Percentiles rank a stretch among this genome's conserved stretches.
Conservation (phyloP, 2,888 invertebrate species). For the Lasioglossum figueresi region DNA sequence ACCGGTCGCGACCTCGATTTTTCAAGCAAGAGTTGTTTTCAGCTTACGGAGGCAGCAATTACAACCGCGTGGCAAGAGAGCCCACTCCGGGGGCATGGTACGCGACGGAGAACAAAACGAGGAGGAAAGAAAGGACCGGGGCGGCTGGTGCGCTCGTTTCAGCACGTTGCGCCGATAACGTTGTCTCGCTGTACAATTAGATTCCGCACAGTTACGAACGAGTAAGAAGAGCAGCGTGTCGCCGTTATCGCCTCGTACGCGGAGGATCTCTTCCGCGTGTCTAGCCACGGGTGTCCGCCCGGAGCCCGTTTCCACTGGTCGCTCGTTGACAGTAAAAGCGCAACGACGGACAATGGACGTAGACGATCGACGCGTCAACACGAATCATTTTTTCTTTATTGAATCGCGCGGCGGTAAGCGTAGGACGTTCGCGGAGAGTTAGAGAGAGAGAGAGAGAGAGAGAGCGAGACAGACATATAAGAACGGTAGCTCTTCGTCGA, state of each 20-base stretch:
- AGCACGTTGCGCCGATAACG: slow-evolving; percentile 2
- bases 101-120: neutral
- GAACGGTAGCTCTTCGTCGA: neutral
- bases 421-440: neutral
- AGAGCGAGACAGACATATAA: neutral
- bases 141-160: slow-evolving; percentile 12
- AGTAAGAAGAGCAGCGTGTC: neutral
- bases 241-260: neutral
- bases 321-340: neutral
- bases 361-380: neutral
- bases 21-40: slow-evolving; percentile 37
- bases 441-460: neutral
- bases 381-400: neutral
- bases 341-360: neutral
- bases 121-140: neutral
- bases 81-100: slow-evolving; percentile 26
- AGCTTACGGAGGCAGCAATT: slow-evolving; percentile 53
- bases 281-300: neutral
- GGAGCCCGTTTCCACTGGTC: neutral
- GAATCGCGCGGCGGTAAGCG: neutral
- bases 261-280: neutral
- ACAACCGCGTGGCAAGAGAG: slow-evolving; percentile 35
- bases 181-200: slow-evolving; percentile 19
- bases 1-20: slow-evolving; percentile 46
- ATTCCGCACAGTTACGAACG: neutral